Base-by-base conservation (phyloP, 2,888 invertebrate species). In the Clivina fossor region DNA sequence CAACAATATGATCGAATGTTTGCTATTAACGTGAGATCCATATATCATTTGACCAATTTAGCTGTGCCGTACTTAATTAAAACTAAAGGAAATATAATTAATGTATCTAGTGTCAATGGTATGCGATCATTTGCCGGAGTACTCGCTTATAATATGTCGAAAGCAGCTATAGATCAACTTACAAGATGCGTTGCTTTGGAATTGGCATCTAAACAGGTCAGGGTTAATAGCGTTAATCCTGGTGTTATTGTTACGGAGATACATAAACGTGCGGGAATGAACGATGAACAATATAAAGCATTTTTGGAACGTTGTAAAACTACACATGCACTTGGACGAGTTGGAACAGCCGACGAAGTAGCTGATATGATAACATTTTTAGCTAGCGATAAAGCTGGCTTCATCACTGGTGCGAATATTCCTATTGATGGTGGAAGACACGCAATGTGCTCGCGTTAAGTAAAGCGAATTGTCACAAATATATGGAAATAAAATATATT, bases 381-480 rank as follows among this genome's bases (percentile, higher is more conserved):
- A 55, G 96, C 97, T 0, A 91, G 93, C 60, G 86, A 90, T 50
- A 79, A 86, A 60, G 86, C 93, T 2, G 90, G 89, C 63, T 96
- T 92, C 69, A 91, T 92, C 3, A 98, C 98, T 5, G 97, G 95
- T 2, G 89, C 82, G 3, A 86, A 85, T 55, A 64, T 99, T 18
- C 89, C 94, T 0, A 90, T 97, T 0, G 98, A 98, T 73, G 98
- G 98, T 16, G 98, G 98, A 0, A 80, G 95, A 40, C 92, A 94
- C 73, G 90, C 89, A 4, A 90, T 94, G 88, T 95, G 95, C 66
- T 94, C 95, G 7, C 83, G 95, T 66, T 93, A 83, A 81, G 54
- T 51, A 38, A 40, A 41, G 15, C 40, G 28, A 38, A 33, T 9
- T 8, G 13, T 33, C 5, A 33, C 5, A n/a, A n/a, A n/a, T n/a